Conservation (phyloP, 2,888 invertebrate species). For the Gastrophysa polygoni region DNA sequence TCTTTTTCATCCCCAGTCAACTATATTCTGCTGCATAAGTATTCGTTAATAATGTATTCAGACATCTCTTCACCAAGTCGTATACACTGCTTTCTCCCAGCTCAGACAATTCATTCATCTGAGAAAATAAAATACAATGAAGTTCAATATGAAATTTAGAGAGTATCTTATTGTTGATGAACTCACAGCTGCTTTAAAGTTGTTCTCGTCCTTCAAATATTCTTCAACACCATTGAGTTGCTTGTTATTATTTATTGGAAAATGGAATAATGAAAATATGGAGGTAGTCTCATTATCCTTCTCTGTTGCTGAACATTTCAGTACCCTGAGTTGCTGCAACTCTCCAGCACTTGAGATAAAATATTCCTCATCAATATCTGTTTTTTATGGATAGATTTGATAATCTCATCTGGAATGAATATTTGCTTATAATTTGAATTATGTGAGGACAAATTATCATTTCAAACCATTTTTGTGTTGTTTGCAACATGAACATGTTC, state of each 20-base stretch:
- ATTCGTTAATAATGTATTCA: not conserved
- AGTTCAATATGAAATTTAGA: too few relatives aligned
- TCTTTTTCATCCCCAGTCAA: not conserved
- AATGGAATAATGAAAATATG: not conserved
- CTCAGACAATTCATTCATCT: not conserved
- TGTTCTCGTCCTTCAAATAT: not conserved
- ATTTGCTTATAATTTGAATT: not conserved
- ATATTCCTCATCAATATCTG: not conserved
- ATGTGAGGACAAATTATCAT: too few relatives aligned
- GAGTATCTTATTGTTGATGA: too few relatives aligned
- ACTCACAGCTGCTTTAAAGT: not conserved
- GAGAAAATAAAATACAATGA: too few relatives aligned
- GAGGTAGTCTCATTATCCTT: not conserved
- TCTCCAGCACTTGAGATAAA: not conserved
- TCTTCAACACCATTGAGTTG: not conserved
- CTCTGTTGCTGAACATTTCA: not conserved
- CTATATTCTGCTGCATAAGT: not conserved
- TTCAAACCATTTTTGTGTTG: too few relatives aligned
- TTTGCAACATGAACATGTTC: too few relatives aligned
- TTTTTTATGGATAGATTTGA: not conserved
- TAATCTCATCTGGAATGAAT: not conserved
- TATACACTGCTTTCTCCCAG: not conserved
- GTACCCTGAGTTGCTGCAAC: not conserved
- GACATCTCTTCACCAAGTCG: not conserved
- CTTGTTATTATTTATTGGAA: not conserved